Percentiles rank a stretch among this genome's conserved stretches.
Evolutionary conservation across 2,113 vertebrate genomes (phyloP).

Genomic region (Bambusicola thoracicus): DNA sequence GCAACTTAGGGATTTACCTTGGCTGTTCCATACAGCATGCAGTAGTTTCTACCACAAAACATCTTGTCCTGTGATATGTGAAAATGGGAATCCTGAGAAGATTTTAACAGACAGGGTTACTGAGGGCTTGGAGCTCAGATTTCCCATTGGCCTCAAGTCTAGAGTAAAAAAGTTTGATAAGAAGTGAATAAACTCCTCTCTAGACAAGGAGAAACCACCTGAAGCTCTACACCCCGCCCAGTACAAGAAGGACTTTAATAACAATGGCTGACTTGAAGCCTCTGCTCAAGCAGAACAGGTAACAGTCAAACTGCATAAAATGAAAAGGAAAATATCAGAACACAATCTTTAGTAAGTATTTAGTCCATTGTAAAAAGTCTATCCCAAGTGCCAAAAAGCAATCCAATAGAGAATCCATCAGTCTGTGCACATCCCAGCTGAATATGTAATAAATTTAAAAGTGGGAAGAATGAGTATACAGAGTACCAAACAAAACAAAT

Average conservation of each 20-base stretch:
- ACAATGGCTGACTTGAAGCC: neutral
- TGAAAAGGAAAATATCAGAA: neutral
- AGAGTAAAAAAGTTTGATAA: neutral
- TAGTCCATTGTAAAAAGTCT: constrained; percentile 1
- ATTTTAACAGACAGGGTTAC: neutral
- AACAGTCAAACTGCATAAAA: neutral
- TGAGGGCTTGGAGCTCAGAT: neutral
- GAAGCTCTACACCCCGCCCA: neutral
- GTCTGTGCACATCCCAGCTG: neutral
- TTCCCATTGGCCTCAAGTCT: neutral
- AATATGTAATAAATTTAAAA: neutral
- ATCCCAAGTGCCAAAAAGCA: constrained; percentile 25
- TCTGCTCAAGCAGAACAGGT: neutral
- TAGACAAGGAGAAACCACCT: neutral
- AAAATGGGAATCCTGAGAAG: neutral
- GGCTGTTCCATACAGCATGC: fast-evolving
- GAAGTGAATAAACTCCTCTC: neutral
- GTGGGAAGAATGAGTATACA: neutral
- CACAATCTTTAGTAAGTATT: neutral
- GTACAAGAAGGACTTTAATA: neutral
- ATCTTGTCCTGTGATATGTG: neutral
- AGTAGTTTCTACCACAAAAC: neutral
- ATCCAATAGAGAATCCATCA: constrained; percentile 20
- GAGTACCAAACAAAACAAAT: neutral
- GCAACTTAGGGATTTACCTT: neutral